Base-by-base conservation (phyloP, 2,113 vertebrate genomes). In the Ellobius talpinus region DNA sequence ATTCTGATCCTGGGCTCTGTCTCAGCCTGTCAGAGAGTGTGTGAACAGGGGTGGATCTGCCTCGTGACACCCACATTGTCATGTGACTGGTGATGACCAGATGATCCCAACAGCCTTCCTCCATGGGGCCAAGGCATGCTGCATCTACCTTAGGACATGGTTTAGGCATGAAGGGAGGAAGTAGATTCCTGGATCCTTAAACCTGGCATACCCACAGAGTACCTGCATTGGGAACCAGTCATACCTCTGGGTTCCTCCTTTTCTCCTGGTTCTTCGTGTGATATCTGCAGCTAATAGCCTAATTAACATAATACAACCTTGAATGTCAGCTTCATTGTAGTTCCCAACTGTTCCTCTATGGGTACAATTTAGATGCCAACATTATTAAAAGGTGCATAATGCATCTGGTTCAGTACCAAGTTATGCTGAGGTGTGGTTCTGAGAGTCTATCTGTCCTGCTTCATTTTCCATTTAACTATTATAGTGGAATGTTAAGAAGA, bases 1-100 rank as follows among this genome's bases (percentile, higher is more conserved):
- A 97, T 92, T n/a, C 17, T 68, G 47, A 65, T n/a, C 45, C 50
- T 86, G 68, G 63, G 9, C 73, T 78, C 45, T 84, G 85, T 33
- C 45, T 29, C 23, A 31, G 12, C 23, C 1, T 45, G 72, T 96
- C 91, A 96, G 66, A 77, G 78, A 55, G 52, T 26, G 1, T n/a
- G 39, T 58, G 9, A 31, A 94, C 68, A 88, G 84, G 95, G 14
- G 33, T 73, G 36, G 21, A 21, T 74, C 74, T 0, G 13, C 84
- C 74, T 58, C 47, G 19, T 87, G 82, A 39, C 50, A 45, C 52
- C 85, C 63, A 82, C 70, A 11, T 45, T 19, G 58, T 66, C 16
- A 76, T 74, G 70, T 89, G 85, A 90, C 36, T 4, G 12, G 13
- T 42, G 66, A 47, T 88, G 92, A 74, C n/a, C 3, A 61, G 12